Percentiles rank a stretch among this genome's conserved stretches.
Conservation (phyloP, 2,113 vertebrate species). For the Syngnathus typhle region DNA sequence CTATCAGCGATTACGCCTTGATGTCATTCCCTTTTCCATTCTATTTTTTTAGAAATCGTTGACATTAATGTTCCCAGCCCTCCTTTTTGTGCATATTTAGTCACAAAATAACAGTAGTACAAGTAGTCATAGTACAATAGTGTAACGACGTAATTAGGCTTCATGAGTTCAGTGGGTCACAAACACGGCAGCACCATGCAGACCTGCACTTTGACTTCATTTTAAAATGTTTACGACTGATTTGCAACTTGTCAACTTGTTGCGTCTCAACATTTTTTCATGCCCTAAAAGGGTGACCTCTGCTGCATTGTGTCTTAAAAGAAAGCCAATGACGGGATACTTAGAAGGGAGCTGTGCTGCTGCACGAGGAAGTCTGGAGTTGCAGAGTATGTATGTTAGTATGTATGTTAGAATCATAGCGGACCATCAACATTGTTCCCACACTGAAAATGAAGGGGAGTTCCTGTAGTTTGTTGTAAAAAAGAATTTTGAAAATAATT, state of each 20-base stretch:
- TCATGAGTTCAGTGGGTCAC: neutral
- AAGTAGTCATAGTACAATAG: neutral
- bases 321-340: neutral
- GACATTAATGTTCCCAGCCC: neutral
- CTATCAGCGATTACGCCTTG: neutral
- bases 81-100: neutral
- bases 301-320: neutral
- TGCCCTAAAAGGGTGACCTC: neutral
- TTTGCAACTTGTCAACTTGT: neutral
- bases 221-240: neutral
- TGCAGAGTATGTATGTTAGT: too few relatives aligned
- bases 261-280: neutral
- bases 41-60: neutral
- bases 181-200: neutral
- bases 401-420: too few relatives aligned
- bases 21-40: neutral
- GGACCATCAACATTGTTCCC: too few relatives aligned
- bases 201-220: neutral
- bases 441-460: too few relatives aligned
- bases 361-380: neutral
- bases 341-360: neutral
- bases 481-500: too few relatives aligned
- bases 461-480: too few relatives aligned
- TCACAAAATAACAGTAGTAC: conserved; percentile 11
- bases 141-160: neutral